Conservation (phyloP, 2,113 vertebrate genomes). For the Solenodon paradoxus region DNA sequence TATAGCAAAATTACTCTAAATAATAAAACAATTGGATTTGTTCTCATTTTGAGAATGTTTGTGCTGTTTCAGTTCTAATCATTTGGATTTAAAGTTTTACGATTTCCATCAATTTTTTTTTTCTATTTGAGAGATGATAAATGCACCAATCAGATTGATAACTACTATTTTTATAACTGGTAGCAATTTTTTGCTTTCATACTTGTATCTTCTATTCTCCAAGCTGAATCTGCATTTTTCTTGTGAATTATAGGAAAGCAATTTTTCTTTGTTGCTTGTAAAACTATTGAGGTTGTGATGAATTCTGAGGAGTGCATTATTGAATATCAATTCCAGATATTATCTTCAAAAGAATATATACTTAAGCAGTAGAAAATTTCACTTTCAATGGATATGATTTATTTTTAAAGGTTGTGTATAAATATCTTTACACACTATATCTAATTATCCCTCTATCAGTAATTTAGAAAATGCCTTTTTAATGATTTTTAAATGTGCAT, state of each 20-base stretch:
- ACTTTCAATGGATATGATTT: background rate
- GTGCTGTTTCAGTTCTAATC: background rate
- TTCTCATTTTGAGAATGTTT: background rate
- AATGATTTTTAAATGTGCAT: background rate
- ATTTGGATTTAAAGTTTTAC: background rate
- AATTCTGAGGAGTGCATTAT: background rate
- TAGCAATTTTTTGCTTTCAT: background rate
- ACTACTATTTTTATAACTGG: conserved; percentile 38
- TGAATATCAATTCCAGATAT: background rate
- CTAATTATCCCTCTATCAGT: background rate
- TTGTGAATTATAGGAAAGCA: background rate
- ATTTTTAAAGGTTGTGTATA: background rate
- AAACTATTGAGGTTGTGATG: background rate
- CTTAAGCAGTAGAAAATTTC: background rate
- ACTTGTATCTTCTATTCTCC: background rate
- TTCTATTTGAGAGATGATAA: background rate
- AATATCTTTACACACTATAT: too few relatives aligned
- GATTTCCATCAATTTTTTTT: background rate
- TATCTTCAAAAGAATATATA: background rate
- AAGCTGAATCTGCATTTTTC: background rate
- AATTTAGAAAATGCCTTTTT: background rate
- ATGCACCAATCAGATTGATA: background rate
- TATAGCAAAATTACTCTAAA: background rate
- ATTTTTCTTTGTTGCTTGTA: conserved; percentile 26
- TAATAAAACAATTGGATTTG: background rate